Conservation (phyloP, 2,797 vertebrate genomes). For the Orestias chungarensis region DNA sequence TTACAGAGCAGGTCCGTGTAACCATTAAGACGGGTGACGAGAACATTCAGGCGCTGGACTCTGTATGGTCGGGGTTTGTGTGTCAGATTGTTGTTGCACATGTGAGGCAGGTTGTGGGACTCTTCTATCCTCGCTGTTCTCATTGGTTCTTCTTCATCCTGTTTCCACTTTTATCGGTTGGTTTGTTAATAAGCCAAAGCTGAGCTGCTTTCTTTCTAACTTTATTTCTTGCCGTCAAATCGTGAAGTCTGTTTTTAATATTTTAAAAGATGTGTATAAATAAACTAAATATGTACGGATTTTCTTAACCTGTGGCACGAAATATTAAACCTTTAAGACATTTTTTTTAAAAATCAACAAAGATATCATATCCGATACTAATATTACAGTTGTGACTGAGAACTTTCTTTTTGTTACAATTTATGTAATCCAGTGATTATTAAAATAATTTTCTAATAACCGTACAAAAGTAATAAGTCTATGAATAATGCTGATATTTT, state of each 20-base stretch:
- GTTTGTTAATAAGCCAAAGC: constrained; percentile 39
- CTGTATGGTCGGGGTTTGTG: constrained; percentile 28
- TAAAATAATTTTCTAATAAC: too few relatives aligned
- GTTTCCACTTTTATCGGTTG: constrained; percentile 49
- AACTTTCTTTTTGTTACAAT: too few relatives aligned
- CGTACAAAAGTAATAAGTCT: too few relatives aligned
- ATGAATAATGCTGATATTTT: too few relatives aligned
- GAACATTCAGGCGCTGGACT: constrained; percentile 22
- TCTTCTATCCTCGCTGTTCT: constrained; percentile 53
- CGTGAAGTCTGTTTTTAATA: constrained; percentile 5
- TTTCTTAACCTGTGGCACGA: not conserved
- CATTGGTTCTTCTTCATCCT: constrained; percentile 62
- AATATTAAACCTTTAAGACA: not conserved
- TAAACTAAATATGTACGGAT: too few relatives aligned
- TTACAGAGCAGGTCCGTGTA: constrained; percentile 2
- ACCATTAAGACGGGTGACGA: not conserved
- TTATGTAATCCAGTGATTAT: too few relatives aligned
- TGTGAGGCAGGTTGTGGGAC: constrained; percentile 48
- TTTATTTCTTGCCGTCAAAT: constrained; percentile 44
- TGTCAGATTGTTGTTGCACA: constrained; percentile 37
- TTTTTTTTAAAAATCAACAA: too few relatives aligned
- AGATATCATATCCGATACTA: too few relatives aligned
- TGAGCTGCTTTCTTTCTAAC: constrained; percentile 37
- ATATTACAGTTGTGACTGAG: too few relatives aligned
- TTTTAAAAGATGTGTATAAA: not conserved